phyloP scores from a whole-genome alignment of 2,888 invertebrate species.

The Lithodes maja region DNA sequence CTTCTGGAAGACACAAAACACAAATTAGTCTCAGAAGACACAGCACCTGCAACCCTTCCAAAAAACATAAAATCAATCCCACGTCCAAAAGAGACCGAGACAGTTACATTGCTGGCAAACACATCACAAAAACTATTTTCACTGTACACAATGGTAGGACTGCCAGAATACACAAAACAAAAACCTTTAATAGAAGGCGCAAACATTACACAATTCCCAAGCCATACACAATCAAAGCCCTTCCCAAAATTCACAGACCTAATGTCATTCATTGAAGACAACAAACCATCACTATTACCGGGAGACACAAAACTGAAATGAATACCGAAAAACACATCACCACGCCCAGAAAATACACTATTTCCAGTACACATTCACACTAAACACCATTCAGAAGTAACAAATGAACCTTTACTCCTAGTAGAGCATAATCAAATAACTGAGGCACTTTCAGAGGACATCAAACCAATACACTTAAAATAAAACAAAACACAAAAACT shows the following conservation, averaged over 20 bases:
- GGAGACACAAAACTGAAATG: conserved; percentile 12
- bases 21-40: conserved; percentile 15
- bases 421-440: not conserved
- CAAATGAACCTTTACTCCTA: conserved; percentile 1
- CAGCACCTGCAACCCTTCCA: conserved; percentile 7
- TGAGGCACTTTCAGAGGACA: not conserved
- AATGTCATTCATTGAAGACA: not conserved
- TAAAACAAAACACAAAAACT: too few relatives aligned
- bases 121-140: too few relatives aligned
- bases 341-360: not conserved
- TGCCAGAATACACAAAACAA: not conserved
- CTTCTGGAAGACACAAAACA: conserved; percentile 18
- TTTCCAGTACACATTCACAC: not conserved
- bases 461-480: not conserved
- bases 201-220: not conserved
- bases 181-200: not conserved
- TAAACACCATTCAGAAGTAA: conserved; percentile 26
- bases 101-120: too few relatives aligned
- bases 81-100: not conserved
- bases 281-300: conserved; percentile 2
- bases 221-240: not conserved
- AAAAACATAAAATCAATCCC: conserved; percentile 4
- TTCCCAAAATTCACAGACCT: not conserved
- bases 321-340: not conserved
- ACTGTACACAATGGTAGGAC: too few relatives aligned